phyloP scores from a whole-genome alignment of 2,888 invertebrate species.

The Pyrocoelia pectoralis region DNA sequence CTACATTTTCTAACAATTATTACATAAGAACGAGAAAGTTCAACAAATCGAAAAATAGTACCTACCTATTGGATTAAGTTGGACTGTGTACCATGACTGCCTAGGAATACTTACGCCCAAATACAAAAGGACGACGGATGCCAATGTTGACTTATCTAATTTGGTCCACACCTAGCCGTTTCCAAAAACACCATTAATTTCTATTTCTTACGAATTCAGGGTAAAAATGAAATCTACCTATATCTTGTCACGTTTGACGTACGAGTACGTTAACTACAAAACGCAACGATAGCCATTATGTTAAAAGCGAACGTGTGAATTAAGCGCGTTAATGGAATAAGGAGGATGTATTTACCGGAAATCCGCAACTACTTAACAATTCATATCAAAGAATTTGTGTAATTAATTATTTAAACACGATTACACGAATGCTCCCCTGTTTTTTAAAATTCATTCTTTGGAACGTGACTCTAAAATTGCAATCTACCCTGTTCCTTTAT shows the following conservation, averaged over 20 bases:
- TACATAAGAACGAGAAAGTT: too few relatives aligned
- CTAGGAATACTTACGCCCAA: too few relatives aligned
- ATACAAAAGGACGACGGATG: too few relatives aligned
- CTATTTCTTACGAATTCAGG: constrained; percentile 11
- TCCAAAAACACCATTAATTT: too few relatives aligned
- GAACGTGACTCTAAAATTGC: neutral
- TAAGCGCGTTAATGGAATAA: constrained; percentile 15
- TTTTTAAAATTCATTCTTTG: neutral
- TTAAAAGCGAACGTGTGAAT: constrained; percentile 24
- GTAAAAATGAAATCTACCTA: constrained; percentile 10
- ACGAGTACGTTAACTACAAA: constrained; percentile 12
- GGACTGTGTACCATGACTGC: too few relatives aligned
- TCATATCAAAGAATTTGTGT: constrained; percentile 10
- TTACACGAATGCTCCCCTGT: neutral
- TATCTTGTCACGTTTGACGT: constrained; percentile 15
- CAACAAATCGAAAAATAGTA: too few relatives aligned
- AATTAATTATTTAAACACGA: constrained; percentile 8
- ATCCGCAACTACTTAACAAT: constrained; percentile 21
- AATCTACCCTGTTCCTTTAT: too few relatives aligned
- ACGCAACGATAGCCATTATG: constrained; percentile 10
- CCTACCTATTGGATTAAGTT: too few relatives aligned
- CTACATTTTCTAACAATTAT: too few relatives aligned
- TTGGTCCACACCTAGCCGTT: too few relatives aligned
- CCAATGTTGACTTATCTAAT: too few relatives aligned
- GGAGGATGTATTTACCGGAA: constrained; percentile 29